These are phyloP conservation scores for Ctenomys sociabilis DNA, from an alignment of 2,113 vertebrate genomes.

Conservation along the genomic window DNA sequence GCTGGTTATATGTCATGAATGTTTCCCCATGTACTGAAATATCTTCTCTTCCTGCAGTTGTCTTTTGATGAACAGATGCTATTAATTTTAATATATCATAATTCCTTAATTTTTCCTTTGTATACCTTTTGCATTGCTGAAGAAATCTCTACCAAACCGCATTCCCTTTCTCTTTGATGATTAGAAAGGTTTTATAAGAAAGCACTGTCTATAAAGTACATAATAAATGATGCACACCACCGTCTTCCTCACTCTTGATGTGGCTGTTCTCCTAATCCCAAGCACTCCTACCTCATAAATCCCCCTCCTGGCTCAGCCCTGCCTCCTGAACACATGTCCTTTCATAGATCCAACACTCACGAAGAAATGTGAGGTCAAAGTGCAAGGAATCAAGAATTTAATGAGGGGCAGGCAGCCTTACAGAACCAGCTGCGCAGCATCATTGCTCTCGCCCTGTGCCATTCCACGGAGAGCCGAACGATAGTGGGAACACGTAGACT, in stretches of 20 bases:
- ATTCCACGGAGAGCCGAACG: constrained; percentile 74
- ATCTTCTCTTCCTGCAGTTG: background rate
- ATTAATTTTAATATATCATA: background rate
- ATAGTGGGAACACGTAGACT: constrained; percentile 60
- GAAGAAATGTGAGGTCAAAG: constrained; percentile 56
- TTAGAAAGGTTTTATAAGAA: constrained; percentile 39
- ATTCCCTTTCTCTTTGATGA: constrained; percentile 7
- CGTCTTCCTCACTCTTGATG: constrained; percentile 63
- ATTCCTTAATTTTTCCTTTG: background rate
- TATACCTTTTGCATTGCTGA: background rate
- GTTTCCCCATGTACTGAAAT: background rate
- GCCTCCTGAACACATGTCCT: constrained; percentile 65
- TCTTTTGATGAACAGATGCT: constrained; percentile 6
- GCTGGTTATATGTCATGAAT: background rate
- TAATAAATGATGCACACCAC: constrained; percentile 14
- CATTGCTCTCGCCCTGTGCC: constrained; percentile 75
- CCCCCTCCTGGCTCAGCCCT: constrained; percentile 18
- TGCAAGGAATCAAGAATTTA: constrained; percentile 72
- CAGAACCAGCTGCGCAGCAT: constrained; percentile 74
- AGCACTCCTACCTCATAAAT: constrained; percentile 43
- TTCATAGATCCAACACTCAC: constrained; percentile 37
- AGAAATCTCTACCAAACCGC: constrained; percentile 18
- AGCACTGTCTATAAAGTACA: constrained; percentile 9
- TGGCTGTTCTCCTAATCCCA: constrained; percentile 40
- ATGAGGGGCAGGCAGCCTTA: constrained; percentile 81